Evolutionary conservation across 1,140 invertebrate genomes (phyloP), one percentile per base, ranked within the genome.

Genomic region (Pseudomyrmex sp.): DNA sequence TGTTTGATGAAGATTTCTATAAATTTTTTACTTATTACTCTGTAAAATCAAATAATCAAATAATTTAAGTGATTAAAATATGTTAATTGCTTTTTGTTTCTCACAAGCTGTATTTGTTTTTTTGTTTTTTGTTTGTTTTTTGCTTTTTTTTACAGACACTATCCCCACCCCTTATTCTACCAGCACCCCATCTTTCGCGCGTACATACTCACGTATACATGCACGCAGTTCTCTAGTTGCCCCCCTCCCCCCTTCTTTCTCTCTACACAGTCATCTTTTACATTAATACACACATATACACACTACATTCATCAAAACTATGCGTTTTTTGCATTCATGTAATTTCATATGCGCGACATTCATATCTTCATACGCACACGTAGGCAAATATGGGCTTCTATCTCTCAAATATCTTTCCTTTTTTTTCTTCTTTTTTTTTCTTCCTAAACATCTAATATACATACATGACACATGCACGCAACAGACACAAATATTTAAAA

Each of bases 101-200:
- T 35, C 70, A 63, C 69, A 86, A 86, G 62, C 85, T 84, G 69
- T 62, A 23, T 76, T 76, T 48, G 10, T 58, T 77, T 70, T 70
- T 26, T 66, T 26, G 26, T 26, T 35, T 35, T 35, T 35, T 35
- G 1, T 7, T 35, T 35, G 66, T 77, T 35, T 35, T 35, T 35
- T 35, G 35, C 63, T 77, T 80, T 73, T 80, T 87, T 89, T 90
- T 72, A 89, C 87, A 91, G 88, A 90, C 90, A 89, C 89, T 89
- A 82, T 90, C 89, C 90, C 90, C 82, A 89, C 82, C 88, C 90
- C 89, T 82, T 88, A 80, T 88, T 87, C 83, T 84, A 90, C 88
- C 86, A 69, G 70, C 65, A 89, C 79, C 88, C 85, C 86, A 87
- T 90, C 83, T 79, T 77, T 87, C 89, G 82, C 85, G 84, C 82